Evolutionary conservation across 1,140 invertebrate species (phyloP), one percentile per base, ranked within the genome.

Genomic region (Papilio polyxenes): DNA sequence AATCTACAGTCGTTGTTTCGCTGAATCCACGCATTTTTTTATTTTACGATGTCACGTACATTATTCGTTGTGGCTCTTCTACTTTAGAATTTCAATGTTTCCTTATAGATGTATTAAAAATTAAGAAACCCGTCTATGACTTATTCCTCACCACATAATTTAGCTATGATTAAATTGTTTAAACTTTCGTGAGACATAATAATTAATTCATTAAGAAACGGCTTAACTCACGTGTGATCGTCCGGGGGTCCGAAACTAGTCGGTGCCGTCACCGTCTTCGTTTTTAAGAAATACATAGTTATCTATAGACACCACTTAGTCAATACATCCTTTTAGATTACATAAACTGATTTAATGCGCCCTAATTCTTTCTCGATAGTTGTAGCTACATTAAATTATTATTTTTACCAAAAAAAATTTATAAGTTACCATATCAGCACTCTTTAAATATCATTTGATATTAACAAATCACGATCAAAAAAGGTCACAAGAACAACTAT

Each of bases 1-100:
- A 65, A 80, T 80, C 59, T 69, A 80, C 37, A 48, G 37, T 1
- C 23, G 56, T 44, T 62, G 59, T 53, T 69, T 69, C 78, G 62
- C 62, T 49, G 78, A 80, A 80, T 69, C 40, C 62, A 15, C 31
- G 13, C 48, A 31, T 77, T 77, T 77, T 76, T 77, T 75, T 17
- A 15, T 37, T 74, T 77, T 51, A 77, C 75, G 31, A 51, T 76
- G 1, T 65, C 9, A 2, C 31, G 0, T 23, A 15, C 11, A 40
- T 37, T 72, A 62, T 62, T 62, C 20, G 4, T 72, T 40, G 65
- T 72, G 31, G 13, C 31, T 72, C 37, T 72, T 65, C 62, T 72
- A 72, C 65, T 72, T 15, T 40, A 37, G 31, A 37, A 37, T 11
- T 40, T 15, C 6, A 72, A 72, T 17, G 31, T 72, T 72, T 72